Evolutionary conservation across 2,888 invertebrate species (phyloP).

Genomic region (Cheilosia vulpina): DNA sequence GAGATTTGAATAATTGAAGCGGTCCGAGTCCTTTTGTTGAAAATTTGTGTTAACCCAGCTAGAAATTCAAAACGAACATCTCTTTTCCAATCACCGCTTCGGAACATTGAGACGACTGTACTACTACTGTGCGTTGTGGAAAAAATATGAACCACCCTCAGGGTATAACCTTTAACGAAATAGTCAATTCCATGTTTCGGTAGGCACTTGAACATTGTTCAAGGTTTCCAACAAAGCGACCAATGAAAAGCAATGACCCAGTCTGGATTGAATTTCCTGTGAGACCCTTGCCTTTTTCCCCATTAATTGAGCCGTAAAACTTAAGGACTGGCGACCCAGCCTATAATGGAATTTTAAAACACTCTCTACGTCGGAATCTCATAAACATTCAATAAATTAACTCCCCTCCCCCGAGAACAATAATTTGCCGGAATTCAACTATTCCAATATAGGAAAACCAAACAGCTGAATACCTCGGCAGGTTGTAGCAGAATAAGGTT

Average conservation of each 20-base stretch:
- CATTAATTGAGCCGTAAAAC: not conserved
- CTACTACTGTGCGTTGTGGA: not conserved
- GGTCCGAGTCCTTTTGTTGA: no score
- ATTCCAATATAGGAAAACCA: no score
- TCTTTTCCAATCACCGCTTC: not conserved
- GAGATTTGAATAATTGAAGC: no score
- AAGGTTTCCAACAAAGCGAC: no score
- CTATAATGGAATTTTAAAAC: conserved; percentile 5
- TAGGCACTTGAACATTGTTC: not conserved
- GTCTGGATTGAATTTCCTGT: conserved; percentile 1
- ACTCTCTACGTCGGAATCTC: no score
- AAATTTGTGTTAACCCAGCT: no score
- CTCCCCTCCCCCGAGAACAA: not conserved
- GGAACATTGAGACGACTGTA: not conserved
- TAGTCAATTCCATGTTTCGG: not conserved
- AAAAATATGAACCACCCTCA: not conserved
- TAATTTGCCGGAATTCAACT: not conserved
- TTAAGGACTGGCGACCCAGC: not conserved
- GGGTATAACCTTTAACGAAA: not conserved
- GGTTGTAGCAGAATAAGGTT: no score
- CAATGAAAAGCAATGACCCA: not conserved
- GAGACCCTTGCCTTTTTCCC: not conserved
- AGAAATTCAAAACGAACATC: no score
- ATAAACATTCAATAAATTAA: no score
- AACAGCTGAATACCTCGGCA: no score